These are phyloP conservation scores for Sula dactylatra DNA, from an alignment of 2,113 vertebrate genomes.

Conservation along the genomic window DNA sequence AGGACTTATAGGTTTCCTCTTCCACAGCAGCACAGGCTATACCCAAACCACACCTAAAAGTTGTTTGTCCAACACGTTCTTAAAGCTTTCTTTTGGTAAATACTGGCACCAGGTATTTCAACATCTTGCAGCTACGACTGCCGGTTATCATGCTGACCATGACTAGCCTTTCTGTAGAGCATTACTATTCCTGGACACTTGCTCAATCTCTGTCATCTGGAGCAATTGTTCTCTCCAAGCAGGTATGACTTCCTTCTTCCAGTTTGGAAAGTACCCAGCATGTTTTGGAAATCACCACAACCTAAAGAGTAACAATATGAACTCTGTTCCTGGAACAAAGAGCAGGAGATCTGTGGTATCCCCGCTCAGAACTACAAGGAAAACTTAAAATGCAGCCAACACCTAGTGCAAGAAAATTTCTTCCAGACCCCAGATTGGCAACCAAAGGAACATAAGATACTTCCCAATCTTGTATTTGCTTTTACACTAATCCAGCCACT, in stretches of 20 bases:
- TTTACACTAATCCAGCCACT: background rate
- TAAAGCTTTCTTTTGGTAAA: background rate
- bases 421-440: constrained; percentile 45
- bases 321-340: constrained; percentile 14
- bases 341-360: background rate
- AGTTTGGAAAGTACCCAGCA: background rate
- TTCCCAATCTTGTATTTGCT: constrained; percentile 17
- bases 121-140: background rate
- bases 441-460: constrained; percentile 5
- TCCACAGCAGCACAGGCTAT: background rate
- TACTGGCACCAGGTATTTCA: background rate
- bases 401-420: constrained; percentile 8
- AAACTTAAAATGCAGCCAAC: constrained; percentile 21
- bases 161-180: background rate
- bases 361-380: background rate
- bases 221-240: background rate
- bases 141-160: background rate
- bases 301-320: background rate
- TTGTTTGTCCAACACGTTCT: background rate
- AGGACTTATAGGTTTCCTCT: background rate
- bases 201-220: background rate
- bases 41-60: background rate
- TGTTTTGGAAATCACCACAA: background rate
- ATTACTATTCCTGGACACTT: background rate
- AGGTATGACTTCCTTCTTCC: background rate